Evolutionary conservation across 2,888 invertebrate species (phyloP), one percentile per base, ranked within the genome.

Genomic region (Pemphredon lugubris): DNA sequence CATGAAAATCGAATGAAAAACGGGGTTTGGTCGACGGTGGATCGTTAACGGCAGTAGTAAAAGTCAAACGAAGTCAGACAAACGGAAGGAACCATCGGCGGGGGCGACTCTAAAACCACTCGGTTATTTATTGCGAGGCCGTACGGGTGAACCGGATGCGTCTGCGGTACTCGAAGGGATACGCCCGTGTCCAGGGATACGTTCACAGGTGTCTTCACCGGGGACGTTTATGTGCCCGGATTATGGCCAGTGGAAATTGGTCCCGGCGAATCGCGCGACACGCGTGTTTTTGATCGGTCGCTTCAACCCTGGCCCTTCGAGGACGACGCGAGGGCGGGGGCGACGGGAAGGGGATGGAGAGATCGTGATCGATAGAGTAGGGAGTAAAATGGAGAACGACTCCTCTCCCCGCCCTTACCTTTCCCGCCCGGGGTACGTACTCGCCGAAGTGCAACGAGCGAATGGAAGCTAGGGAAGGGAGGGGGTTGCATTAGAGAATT

Each of bases 221-320:
- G 2, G n/a, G 40, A 68, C 59, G 66, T 77, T 78, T 78, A 77
- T 65, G 66, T 48, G 48, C 48, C 39, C 23, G 74, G 77, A 78
- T 82, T 78, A 79, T 66, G 67, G 74, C 67, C 67, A 21, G 16
- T 50, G 70, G 67, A 75, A 83, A 82, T 83, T 82, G 76, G 68
- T 51, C 72, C 45, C 54, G 48, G 50, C 60, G 54, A 47, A 57
- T 51, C 32, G 54, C 54, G 60, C 58, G 61, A 51, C 72, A 70
- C 69, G 73, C 65, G 72, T 65, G 71, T 69, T 79, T 74, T 73
- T 75, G 67, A 81, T 81, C 75, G 68, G 44, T 34, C 20, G 42
- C 44, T 65, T 65, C 47, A 50, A 68, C 58, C 16, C 26, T 40
- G 14, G 30, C 42, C 40, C 14, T 16, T 21, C n/a, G n/a, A n/a